A percentile compares a stretch with the other conserved stretches of the same genome.
Evolutionary conservation across 2,113 vertebrate genomes (phyloP).

Genomic region (Nettapus auritus): DNA sequence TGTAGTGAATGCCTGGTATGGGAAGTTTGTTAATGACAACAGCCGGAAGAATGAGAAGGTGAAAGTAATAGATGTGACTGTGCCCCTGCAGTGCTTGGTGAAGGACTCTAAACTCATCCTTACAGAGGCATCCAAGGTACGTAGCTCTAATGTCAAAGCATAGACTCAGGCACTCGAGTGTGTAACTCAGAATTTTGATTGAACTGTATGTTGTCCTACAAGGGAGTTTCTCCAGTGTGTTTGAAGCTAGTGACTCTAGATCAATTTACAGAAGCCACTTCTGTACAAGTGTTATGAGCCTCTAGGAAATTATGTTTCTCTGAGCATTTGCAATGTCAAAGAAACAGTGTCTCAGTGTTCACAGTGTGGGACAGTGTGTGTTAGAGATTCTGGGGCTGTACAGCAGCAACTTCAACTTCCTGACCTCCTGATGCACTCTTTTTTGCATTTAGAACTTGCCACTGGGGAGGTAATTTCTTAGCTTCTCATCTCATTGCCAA

Average conservation of each 20-base stretch:
- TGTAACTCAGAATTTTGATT: rapidly evolving
- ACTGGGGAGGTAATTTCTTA: not conserved
- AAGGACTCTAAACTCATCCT: constrained; percentile 98
- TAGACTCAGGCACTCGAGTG: not conserved
- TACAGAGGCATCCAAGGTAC: constrained; percentile 94
- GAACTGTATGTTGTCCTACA: rapidly evolving
- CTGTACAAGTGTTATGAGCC: not conserved
- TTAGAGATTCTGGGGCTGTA: not conserved
- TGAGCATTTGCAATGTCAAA: not conserved
- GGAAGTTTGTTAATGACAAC: constrained; percentile 97
- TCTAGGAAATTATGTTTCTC: not conserved
- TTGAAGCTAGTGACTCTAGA: not conserved
- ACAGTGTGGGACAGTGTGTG: rapidly evolving
- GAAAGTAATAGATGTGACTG: constrained; percentile 95
- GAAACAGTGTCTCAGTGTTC: not conserved
- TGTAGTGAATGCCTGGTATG: constrained; percentile 96
- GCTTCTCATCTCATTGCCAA: not conserved
- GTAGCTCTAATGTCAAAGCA: not conserved
- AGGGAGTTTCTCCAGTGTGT: not conserved
- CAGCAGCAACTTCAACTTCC: not conserved
- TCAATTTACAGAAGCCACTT: not conserved
- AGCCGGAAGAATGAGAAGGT: constrained; percentile 91
- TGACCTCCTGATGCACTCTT: rapidly evolving
- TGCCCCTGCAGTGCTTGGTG: constrained; percentile 97
- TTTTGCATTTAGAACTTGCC: not conserved